phyloP scores from a whole-genome alignment of 2,888 invertebrate genomes.

The Blastobasis adustella region DNA sequence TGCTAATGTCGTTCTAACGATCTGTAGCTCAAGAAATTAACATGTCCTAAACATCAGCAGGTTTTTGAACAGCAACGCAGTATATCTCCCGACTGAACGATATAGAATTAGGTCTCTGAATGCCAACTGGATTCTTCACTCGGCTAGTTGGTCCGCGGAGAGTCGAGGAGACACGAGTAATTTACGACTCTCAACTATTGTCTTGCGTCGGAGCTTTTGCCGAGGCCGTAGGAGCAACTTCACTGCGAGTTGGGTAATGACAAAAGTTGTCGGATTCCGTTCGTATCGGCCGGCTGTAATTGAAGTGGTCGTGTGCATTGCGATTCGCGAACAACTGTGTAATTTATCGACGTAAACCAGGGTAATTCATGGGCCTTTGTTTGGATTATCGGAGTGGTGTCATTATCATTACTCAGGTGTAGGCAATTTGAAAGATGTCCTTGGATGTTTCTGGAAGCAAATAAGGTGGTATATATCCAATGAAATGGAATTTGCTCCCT shows the following conservation, averaged over 20 bases:
- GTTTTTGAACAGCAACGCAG: too few relatives aligned
- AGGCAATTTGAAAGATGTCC: too few relatives aligned
- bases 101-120: too few relatives aligned
- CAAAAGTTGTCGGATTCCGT: conserved; percentile 15
- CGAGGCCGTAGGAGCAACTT: conserved; percentile 13
- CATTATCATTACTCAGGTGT: too few relatives aligned
- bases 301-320: conserved; percentile 2
- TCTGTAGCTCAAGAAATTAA: neutral
- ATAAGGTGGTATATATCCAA: too few relatives aligned
- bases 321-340: conserved; percentile 5
- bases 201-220: conserved; percentile 9
- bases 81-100: too few relatives aligned
- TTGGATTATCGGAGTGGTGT: neutral
- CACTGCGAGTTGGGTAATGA: conserved; percentile 17
- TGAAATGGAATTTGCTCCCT: too few relatives aligned
- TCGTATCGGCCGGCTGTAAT: conserved; percentile 7
- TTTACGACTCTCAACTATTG: conserved; percentile 9
- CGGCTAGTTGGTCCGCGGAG: too few relatives aligned
- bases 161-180: conserved; percentile 5
- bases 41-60: too few relatives aligned
- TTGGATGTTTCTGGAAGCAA: too few relatives aligned
- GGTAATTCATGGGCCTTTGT: neutral
- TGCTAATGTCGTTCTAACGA: neutral
- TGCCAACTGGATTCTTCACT: too few relatives aligned
- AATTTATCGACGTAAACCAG: neutral